phyloP scores from a whole-genome alignment of 2,113 vertebrate genomes.

The Hyperopisus bebe region DNA sequence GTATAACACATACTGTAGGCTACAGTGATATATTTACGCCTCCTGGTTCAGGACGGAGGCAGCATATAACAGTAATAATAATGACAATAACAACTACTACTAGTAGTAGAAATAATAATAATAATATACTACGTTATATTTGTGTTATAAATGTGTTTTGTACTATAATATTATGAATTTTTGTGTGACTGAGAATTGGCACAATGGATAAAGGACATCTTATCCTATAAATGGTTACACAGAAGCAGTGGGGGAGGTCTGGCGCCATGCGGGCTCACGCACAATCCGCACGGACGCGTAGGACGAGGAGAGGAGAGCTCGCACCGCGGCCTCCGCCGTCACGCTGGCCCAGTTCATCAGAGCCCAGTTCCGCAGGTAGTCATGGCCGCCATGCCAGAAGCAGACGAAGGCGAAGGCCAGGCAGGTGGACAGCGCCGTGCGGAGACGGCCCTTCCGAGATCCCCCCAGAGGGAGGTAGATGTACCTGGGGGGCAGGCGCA shows the following conservation, averaged over 20 bases:
- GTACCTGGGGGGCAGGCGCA: conserved; percentile 63
- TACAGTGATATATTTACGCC: not conserved
- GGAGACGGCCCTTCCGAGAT: conserved; percentile 65
- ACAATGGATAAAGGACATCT: not conserved
- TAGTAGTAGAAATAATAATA: not conserved
- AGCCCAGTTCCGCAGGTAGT: conserved; percentile 86
- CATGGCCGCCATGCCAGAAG: conserved; percentile 88
- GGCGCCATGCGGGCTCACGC: conserved; percentile 50
- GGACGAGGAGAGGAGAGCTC: conserved; percentile 58
- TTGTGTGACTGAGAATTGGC: not conserved
- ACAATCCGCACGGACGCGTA: conserved; percentile 62
- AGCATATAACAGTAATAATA: not conserved
- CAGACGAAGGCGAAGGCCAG: conserved; percentile 85
- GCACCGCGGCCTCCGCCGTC: conserved; percentile 66
- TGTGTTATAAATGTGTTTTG: too few species aligned
- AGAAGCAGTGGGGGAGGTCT: not conserved
- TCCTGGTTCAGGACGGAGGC: not conserved
- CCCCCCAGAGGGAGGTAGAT: conserved; percentile 90
- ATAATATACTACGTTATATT: not conserved
- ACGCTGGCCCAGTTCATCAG: conserved; percentile 86
- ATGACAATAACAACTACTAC: not conserved
- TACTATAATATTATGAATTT: not conserved
- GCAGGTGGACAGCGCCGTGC: conserved; percentile 72
- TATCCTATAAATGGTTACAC: not conserved
- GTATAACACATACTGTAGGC: not conserved